These are phyloP conservation scores for Oreochromis tanganicae DNA, from an alignment of 2,113 vertebrate species.

Conservation along the genomic window DNA sequence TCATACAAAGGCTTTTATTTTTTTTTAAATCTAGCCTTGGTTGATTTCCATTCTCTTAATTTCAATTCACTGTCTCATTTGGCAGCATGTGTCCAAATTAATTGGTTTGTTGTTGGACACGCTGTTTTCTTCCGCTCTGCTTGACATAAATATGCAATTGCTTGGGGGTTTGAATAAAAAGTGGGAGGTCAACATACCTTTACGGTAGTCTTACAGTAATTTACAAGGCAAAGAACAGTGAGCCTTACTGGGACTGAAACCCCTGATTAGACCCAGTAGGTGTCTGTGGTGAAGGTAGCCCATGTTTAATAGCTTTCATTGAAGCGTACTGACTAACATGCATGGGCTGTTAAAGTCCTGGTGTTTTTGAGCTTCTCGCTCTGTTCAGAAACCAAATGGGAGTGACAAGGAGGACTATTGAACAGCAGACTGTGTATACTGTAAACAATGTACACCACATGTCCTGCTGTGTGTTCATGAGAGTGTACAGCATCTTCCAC, in stretches of 20 bases:
- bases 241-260: conserved; percentile 32
- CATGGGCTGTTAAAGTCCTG: conserved; percentile 11
- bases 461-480: conserved; percentile 55
- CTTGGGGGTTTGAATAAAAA: conserved; percentile 23
- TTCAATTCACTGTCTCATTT: not conserved
- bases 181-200: conserved; percentile 7
- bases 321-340: conserved; percentile 27
- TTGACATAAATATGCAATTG: conserved; percentile 29
- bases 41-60: conserved; percentile 33
- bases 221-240: conserved; percentile 14
- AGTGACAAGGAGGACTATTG: conserved; percentile 31
- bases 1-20: not conserved
- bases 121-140: conserved; percentile 16
- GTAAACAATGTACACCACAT: conserved; percentile 46
- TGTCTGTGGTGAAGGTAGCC: conserved; percentile 32
- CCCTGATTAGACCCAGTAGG: conserved; percentile 51
- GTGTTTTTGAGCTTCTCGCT: conserved; percentile 28
- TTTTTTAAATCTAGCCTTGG: not conserved
- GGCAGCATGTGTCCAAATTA: conserved; percentile 57
- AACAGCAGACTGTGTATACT: conserved; percentile 51
- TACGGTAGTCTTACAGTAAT: not conserved
- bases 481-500: conserved; percentile 44
- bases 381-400: conserved; percentile 20
- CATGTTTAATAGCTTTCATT: conserved; percentile 25
- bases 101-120: conserved; percentile 35